Evolutionary conservation across 2,797 vertebrate species (phyloP), one percentile per base, ranked within the genome.

Genomic region (Acanthiza pusilla): DNA sequence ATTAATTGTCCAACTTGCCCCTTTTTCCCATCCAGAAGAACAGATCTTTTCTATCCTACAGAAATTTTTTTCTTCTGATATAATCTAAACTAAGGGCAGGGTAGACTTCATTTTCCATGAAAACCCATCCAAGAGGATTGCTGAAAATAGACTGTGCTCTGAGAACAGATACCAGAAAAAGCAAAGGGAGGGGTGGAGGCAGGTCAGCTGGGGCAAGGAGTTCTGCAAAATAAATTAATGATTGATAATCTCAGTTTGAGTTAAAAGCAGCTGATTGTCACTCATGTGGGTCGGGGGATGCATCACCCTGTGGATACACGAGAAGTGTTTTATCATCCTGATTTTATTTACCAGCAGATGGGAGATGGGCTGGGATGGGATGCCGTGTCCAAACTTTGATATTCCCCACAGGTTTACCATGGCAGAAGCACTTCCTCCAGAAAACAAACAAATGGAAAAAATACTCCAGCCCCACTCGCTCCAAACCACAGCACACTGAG

Each of bases 131-230:
- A 94, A 95, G 87, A 79, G 36, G 53, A 38, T 38, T 83, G 95
- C 95, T 94, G 96, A 94, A 96, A 96, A 96, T 94, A 96, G 91
- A 65, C 73, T 2, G 3, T 29, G 70, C 55, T 82, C 89, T 91
- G 93, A 95, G 96, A 94, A 71, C 72, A 89, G 89, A 91, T 34
- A 87, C 67, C 89, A 95, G 95, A 77, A 80, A 89, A 93, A 96
- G 88, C 75, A 57, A 80, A 26, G 45, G 48, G 66, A 38, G 54
- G 51, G 32, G 45, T 47, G 51, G 3, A 38, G 65, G 80, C 84
- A 88, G 94, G 91, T 92, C 95, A 92, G 51, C 53, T 5, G 4
- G 82, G 87, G 87, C 72, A 75, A 43, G 76, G 34, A 84, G 42
- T 36, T 80, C 67, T 93, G 75, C 38, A 57, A 48, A 57, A 61